A percentile compares a stretch with the other conserved stretches of the same genome.
phyloP scores from a whole-genome alignment of 2,797 vertebrate genomes.

The Erithacus rubecula region DNA sequence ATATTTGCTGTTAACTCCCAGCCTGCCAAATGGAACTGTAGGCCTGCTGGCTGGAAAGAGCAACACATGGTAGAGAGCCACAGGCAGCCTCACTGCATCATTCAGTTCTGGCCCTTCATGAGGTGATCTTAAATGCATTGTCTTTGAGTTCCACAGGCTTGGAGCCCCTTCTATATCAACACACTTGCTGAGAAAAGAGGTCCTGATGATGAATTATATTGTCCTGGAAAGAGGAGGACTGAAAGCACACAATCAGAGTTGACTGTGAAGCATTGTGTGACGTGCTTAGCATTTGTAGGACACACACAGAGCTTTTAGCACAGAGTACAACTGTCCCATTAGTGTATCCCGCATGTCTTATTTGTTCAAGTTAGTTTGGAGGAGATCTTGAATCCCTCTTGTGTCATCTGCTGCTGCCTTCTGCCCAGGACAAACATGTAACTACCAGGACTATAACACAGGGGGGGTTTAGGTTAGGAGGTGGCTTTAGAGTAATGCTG shows the following conservation, averaged over 20 bases:
- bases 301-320: neutral
- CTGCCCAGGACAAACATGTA: neutral
- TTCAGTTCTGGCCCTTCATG: neutral
- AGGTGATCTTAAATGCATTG: neutral
- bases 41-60: neutral
- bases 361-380: neutral
- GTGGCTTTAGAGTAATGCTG: neutral
- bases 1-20: neutral
- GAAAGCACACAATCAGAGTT: neutral
- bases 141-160: neutral
- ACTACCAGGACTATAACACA: neutral
- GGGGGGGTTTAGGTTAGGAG: neutral
- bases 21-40: neutral
- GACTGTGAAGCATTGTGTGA: neutral
- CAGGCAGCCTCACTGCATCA: neutral
- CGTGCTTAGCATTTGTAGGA: neutral
- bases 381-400: neutral
- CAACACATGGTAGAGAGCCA: neutral
- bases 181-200: neutral
- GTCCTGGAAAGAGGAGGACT: neutral
- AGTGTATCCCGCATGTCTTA: rapidly evolving
- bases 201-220: neutral
- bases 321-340: neutral
- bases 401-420: neutral
- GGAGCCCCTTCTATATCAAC: neutral